Evolutionary conservation across 2,888 invertebrate genomes (phyloP).

Genomic region (Eurytoma adleriae): DNA sequence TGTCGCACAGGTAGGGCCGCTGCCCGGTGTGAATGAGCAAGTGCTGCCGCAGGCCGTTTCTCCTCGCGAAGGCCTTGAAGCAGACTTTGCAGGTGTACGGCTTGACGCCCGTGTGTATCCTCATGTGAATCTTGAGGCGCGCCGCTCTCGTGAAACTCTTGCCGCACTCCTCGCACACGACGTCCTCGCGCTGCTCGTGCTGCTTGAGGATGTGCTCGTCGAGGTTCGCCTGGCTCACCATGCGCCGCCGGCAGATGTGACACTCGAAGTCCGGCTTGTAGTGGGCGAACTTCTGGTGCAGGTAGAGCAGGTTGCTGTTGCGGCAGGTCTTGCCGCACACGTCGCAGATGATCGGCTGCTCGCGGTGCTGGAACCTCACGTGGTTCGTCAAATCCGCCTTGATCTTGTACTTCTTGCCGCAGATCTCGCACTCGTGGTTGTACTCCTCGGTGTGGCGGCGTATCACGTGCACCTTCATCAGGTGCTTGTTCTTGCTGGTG

Average conservation of each 20-base stretch:
- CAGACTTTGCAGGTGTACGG: slow-evolving; percentile 63
- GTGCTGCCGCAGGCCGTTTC: slow-evolving; percentile 69
- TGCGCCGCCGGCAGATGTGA: slow-evolving; percentile 65
- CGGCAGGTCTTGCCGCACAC: slow-evolving; percentile 71
- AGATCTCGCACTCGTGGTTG: slow-evolving; percentile 67
- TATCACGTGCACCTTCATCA: slow-evolving; percentile 68
- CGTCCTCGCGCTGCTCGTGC: slow-evolving; percentile 63
- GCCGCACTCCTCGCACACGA: slow-evolving; percentile 64
- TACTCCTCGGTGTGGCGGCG: slow-evolving; percentile 67
- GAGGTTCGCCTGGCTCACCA: slow-evolving; percentile 68
- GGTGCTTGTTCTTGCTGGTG: slow-evolving; percentile 65
- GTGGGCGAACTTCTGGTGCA: slow-evolving; percentile 71
- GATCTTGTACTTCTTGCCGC: slow-evolving; percentile 70
- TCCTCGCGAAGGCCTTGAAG: slow-evolving; percentile 59
- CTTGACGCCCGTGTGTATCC: slow-evolving; percentile 63
- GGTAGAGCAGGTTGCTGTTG: slow-evolving; percentile 69
- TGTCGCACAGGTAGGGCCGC: slow-evolving; percentile 72
- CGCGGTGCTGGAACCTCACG: slow-evolving; percentile 69
- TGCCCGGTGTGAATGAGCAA: slow-evolving; percentile 71
- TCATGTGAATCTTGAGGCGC: slow-evolving; percentile 62
- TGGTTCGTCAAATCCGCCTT: slow-evolving; percentile 71
- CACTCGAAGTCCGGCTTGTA: slow-evolving; percentile 70
- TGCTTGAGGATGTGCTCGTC: slow-evolving; percentile 67
- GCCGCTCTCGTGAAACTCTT: slow-evolving; percentile 62
- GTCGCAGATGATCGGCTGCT: slow-evolving; percentile 69